Evolutionary conservation across 2,888 invertebrate genomes (phyloP), one percentile per base, ranked within the genome.

Genomic region (Lycia hirtaria): DNA sequence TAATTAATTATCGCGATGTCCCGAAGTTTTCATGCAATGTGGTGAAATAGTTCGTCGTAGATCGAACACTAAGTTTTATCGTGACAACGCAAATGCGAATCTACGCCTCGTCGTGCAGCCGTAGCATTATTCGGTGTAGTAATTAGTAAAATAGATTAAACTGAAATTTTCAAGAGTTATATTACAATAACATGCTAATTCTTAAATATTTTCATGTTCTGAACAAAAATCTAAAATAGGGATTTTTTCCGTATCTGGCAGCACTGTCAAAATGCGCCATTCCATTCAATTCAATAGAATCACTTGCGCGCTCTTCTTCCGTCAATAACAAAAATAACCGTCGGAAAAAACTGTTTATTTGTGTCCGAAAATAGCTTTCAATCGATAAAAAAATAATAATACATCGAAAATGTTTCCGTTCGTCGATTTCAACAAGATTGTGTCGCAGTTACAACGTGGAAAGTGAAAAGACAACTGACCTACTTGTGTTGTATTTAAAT

Each of bases 181-280:
- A n/a, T n/a, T n/a, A n/a, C n/a, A n/a, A n/a, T n/a, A n/a, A n/a
- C n/a, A n/a, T n/a, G n/a, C n/a, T n/a, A n/a, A n/a, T n/a, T n/a
- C 26, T 24, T 30, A 30, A n/a, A 30, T n/a, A n/a, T 30, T 12
- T n/a, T 2, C 12, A 30, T 10, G 4, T 30, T n/a, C 4, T 30
- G 3, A 9, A n/a, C 1, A 30, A 30, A 30, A 30, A 30, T 12
- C 20, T 22, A n/a, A 20, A 19, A 10, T n/a, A 5, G 44, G 32
- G 20, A 38, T 24, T 37, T 43, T 47, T 6, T 2, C 3, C 7
- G 30, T 9, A n/a, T 14, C 49, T 77, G 75, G 83, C 80, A 86
- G 73, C 83, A 72, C 76, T 49, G 7, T 6, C 54, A 24, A 74
- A 80, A 81, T 87, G 84, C 87, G 87, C 86, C 87, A 87, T 83